These are phyloP conservation scores for Barypeithes pellucidus DNA, from an alignment of 2,888 invertebrate species.

Conservation along the genomic window DNA sequence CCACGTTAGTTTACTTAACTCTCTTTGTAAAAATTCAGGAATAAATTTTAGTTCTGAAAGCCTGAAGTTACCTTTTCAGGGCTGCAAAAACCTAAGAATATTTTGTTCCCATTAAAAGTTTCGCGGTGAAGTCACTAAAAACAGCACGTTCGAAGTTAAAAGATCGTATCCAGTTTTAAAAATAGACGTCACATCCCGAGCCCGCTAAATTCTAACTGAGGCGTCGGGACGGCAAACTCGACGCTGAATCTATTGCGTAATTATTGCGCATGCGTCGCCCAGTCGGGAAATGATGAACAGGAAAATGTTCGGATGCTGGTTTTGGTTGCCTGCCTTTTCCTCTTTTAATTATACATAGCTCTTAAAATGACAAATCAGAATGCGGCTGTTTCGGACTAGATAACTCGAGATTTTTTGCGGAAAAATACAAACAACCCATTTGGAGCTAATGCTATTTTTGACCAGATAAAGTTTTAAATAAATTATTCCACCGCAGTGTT, in stretches of 20 bases:
- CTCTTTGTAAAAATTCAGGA: not conserved
- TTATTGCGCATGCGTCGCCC: slow-evolving; percentile 50
- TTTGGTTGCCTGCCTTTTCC: slow-evolving; percentile 42
- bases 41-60: not conserved
- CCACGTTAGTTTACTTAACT: slow-evolving; percentile 6
- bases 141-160: slow-evolving; percentile 34
- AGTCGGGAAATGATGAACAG: slow-evolving; percentile 48
- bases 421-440: not conserved
- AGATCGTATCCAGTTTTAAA: slow-evolving; percentile 46
- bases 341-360: slow-evolving; percentile 46
- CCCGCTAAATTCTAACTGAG: slow-evolving; percentile 44
- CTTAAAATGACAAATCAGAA: slow-evolving; percentile 26
- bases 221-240: slow-evolving; percentile 50
- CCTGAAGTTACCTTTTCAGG: slow-evolving; percentile 50
- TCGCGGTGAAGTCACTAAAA: slow-evolving; percentile 32
- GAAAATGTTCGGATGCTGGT: slow-evolving; percentile 51
- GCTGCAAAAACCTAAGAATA: slow-evolving; percentile 42
- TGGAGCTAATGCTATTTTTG: no score
- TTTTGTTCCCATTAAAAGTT: slow-evolving; percentile 42
- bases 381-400: not conserved
- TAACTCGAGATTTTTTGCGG: not conserved
- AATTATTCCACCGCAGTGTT: no score
- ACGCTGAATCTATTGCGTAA: slow-evolving; percentile 50
- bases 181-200: slow-evolving; percentile 42
- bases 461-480: no score